Conservation (phyloP, 37 sponge, comb jelly and placozoan species). For the Lycopodina hypogea region DNA sequence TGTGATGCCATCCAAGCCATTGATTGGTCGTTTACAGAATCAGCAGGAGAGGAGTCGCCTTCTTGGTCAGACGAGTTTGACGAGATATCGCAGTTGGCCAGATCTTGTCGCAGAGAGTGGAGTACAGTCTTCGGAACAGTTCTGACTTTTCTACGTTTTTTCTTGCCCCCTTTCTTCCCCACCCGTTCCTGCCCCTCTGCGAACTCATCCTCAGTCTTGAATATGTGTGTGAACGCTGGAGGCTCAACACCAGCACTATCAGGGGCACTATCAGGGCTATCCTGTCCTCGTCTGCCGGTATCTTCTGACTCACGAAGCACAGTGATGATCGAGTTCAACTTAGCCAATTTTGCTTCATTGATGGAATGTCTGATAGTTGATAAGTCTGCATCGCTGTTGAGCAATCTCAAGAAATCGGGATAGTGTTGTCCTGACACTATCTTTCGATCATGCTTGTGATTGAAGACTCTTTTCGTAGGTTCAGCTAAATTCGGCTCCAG, state of each 20-base stretch:
- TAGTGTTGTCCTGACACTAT: neutral
- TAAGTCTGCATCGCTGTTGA: neutral
- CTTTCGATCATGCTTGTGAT: neutral
- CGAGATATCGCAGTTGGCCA: no score
- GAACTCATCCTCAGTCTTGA: neutral
- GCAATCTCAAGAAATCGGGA: neutral
- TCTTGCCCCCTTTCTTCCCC: neutral
- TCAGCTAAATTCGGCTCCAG: neutral
- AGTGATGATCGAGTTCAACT: slow-evolving; percentile 10
- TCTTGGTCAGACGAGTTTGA: neutral
- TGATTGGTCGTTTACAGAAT: neutral
- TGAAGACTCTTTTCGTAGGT: neutral
- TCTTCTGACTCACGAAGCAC: slow-evolving; percentile 6
- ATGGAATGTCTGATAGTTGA: neutral
- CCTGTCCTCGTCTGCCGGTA: neutral
- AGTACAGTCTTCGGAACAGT: neutral
- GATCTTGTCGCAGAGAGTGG: neutral
- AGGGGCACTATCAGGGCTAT: neutral
- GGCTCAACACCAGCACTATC: neutral
- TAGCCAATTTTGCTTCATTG: slow-evolving; percentile 5
- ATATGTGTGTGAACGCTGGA: neutral
- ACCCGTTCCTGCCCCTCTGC: neutral
- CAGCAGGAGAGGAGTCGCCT: neutral
- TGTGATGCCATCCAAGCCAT: neutral
- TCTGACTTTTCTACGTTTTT: neutral